Evolutionary conservation across 2,888 invertebrate species (phyloP), one percentile per base, ranked within the genome.

Genomic region (Phyto melanocephala): DNA sequence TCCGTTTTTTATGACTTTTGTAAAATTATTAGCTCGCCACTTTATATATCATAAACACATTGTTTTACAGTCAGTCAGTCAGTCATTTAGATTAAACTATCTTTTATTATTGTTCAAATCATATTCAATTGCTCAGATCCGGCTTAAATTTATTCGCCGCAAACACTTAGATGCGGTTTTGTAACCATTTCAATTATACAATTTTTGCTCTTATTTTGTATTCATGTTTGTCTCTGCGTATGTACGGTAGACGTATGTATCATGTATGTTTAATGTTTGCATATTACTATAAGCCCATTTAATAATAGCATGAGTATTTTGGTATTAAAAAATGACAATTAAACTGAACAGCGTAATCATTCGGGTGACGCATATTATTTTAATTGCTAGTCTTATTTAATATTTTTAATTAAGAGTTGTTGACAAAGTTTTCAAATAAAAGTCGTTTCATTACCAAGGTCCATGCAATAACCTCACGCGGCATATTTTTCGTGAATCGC

Each of bases 111-210:
- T 58, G 42, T 65, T 76, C 35, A 56, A 70, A 56, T 76, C 56
- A 76, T 71, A 65, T 72, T 79, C 78, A 72, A 58, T 58, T 65
- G 65, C 24, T 45, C 6, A 80, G 60, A 80, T 80, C 79, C 79
- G 79, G 79, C 67, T 74, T 60, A 52, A 77, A 62, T 77, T 77
- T 70, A 62, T 76, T 67, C 20, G 58, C 75, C 70, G 24, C 17
- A 11, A 20, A 56, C 20, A 24, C 17, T 47, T 45, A 76, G 40
- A 67, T n/a, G n/a, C 22, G 17, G 42, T 72, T 42, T 42, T 79
- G 72, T 72, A 45, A 67, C 22, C 52, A 42, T 52, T 35, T 7
- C 52, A 28, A 35, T 45, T 45, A 28, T 24, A 50, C 22, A 50
- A 13, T 6, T 1, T 47, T 3, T 20, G 13, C 20, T 40, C n/a